Conservation (phyloP, 2,113 vertebrate species). For the Psittacus erithacus region DNA sequence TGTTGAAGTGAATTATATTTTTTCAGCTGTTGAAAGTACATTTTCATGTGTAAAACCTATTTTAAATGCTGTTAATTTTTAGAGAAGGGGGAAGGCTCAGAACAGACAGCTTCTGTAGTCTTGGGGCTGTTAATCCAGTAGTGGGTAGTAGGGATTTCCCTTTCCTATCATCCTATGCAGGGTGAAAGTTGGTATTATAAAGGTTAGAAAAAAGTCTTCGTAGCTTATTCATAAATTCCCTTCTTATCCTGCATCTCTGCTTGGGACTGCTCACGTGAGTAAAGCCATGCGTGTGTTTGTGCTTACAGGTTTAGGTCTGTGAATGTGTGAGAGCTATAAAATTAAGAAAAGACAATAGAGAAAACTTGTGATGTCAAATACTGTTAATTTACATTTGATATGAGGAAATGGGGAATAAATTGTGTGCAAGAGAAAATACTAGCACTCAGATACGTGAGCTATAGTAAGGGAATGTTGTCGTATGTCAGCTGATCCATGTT, state of each 20-base stretch:
- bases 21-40: neutral
- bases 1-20: neutral
- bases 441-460: neutral
- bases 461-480: neutral
- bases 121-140: neutral
- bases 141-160: neutral
- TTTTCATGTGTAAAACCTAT: neutral
- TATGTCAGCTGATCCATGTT: neutral
- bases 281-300: constrained; percentile 50
- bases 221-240: constrained; percentile 63
- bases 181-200: neutral
- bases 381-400: neutral
- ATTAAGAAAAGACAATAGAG: neutral
- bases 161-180: neutral
- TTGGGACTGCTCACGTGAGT: constrained; percentile 59
- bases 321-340: neutral
- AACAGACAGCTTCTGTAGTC: neutral
- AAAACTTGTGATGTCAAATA: neutral
- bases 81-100: neutral
- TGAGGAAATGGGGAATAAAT: neutral
- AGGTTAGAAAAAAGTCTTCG: constrained; percentile 9
- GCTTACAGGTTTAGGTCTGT: constrained; percentile 53
- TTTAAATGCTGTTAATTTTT: neutral
- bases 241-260: constrained; percentile 61
- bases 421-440: neutral